A percentile compares a stretch with the other conserved stretches of the same genome.
Conservation (phyloP, 2,113 vertebrate genomes). For the Dasyornis broadbenti region DNA sequence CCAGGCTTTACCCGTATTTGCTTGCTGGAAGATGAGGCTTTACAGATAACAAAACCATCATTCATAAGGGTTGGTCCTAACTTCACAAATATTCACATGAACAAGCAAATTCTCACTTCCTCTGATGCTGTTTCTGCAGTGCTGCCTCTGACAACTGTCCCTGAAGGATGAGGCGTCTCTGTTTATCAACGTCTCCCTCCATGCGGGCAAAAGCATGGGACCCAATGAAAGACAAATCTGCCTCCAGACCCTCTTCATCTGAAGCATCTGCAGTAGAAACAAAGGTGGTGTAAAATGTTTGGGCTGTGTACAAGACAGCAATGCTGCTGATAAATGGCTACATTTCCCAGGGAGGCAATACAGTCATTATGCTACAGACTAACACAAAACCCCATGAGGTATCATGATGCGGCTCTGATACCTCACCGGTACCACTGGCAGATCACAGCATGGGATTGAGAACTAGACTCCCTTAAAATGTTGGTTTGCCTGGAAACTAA, state of each 20-base stretch:
- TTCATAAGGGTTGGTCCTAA: neutral
- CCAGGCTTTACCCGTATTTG: neutral
- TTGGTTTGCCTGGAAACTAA: neutral
- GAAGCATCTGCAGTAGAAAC: slow-evolving; percentile 77
- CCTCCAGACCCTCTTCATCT: slow-evolving; percentile 85
- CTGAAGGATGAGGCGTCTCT: slow-evolving; percentile 89
- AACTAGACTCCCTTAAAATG: neutral
- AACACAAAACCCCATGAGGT: fast-evolving
- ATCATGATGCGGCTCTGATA: neutral
- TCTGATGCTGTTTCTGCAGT: slow-evolving; percentile 93
- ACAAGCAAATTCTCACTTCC: slow-evolving; percentile 81
- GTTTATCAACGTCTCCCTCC: slow-evolving; percentile 97
- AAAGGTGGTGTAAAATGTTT: neutral
- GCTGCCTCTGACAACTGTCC: slow-evolving; percentile 91
- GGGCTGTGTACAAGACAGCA: neutral
- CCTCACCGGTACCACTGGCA: neutral
- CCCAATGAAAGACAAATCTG: slow-evolving; percentile 88
- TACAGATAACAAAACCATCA: neutral
- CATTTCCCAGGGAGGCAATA: neutral
- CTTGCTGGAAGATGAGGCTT: neutral
- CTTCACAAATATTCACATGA: neutral
- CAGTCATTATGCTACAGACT: neutral
- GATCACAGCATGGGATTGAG: neutral
- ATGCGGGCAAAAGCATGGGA: slow-evolving; percentile 94
- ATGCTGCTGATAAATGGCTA: neutral